A percentile compares a stretch with the other conserved stretches of the same genome.
Conservation (phyloP, 1,140 invertebrate genomes). For the Apis florea region DNA sequence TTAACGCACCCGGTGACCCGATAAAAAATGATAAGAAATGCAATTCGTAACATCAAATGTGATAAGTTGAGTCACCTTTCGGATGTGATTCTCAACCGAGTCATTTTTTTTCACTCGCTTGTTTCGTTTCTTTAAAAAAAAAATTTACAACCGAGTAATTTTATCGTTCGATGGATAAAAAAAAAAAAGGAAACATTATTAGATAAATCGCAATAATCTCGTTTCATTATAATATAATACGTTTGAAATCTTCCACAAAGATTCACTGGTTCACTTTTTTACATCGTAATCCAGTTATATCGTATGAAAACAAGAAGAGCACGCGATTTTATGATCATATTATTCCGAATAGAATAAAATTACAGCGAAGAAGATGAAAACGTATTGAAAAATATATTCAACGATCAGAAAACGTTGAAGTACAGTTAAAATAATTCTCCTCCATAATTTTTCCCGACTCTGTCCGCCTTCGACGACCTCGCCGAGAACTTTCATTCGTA, state of each 20-base stretch:
- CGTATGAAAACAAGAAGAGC: too few species aligned
- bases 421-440: not conserved
- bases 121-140: not conserved
- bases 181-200: not conserved
- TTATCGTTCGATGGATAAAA: not conserved
- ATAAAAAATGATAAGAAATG: slow-evolving; percentile 64
- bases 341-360: not conserved
- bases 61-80: slow-evolving; percentile 63
- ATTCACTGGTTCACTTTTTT: not conserved
- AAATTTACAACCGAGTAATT: not conserved
- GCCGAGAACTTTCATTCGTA: slow-evolving; percentile 13
- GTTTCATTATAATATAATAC: not conserved
- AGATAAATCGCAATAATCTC: not conserved
- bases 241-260: too few species aligned
- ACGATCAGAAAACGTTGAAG: not conserved
- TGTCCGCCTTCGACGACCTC: not conserved
- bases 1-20: slow-evolving; percentile 54
- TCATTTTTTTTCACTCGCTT: not conserved
- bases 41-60: slow-evolving; percentile 57
- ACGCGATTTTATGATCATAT: not conserved
- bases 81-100: slow-evolving; percentile 34
- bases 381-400: not conserved
- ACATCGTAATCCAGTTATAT: not conserved
- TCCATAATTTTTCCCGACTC: slow-evolving; percentile 2
- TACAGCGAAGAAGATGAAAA: not conserved